A percentile compares a stretch with the other conserved stretches of the same genome.
Conservation (phyloP, 2,797 vertebrate species). For the Rhabdomys pumilio region DNA sequence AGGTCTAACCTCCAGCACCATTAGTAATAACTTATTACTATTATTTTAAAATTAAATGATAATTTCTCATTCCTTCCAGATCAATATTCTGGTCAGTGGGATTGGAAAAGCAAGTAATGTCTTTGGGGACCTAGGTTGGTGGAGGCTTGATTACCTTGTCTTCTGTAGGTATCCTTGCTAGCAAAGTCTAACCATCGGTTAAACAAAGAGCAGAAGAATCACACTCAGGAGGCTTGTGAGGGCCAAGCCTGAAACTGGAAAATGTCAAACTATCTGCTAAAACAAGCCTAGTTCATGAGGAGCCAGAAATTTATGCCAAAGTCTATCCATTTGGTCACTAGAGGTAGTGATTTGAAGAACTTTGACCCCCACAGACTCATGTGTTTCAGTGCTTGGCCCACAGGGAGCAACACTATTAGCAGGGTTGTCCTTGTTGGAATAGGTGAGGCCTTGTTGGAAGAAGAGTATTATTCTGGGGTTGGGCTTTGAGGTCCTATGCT, state of each 20-base stretch:
- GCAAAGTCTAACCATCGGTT: not conserved
- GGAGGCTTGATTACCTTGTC: not conserved
- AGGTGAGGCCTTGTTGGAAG: not conserved
- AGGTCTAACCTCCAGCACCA: not conserved
- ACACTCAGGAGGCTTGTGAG: not conserved
- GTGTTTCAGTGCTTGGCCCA: not conserved
- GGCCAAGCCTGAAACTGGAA: constrained; percentile 5
- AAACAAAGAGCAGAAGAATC: not conserved
- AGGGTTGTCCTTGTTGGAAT: not conserved
- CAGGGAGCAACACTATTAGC: not conserved
- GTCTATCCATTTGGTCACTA: not conserved
- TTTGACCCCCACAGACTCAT: not conserved
- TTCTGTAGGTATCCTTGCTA: not conserved
- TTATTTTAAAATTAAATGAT: constrained; percentile 16
- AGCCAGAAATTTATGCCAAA: not conserved
- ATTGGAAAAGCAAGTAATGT: not conserved
- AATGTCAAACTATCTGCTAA: not conserved
- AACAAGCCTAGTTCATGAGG: not conserved
- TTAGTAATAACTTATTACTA: not conserved
- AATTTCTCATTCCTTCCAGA: constrained; percentile 21
- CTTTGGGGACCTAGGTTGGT: not conserved
- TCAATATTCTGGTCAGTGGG: not conserved
- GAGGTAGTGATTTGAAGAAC: not conserved
- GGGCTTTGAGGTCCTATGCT: not conserved
- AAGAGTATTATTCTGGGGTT: not conserved